Conservation (phyloP, 2,888 invertebrate genomes). For the Ariolimax columbianus region DNA sequence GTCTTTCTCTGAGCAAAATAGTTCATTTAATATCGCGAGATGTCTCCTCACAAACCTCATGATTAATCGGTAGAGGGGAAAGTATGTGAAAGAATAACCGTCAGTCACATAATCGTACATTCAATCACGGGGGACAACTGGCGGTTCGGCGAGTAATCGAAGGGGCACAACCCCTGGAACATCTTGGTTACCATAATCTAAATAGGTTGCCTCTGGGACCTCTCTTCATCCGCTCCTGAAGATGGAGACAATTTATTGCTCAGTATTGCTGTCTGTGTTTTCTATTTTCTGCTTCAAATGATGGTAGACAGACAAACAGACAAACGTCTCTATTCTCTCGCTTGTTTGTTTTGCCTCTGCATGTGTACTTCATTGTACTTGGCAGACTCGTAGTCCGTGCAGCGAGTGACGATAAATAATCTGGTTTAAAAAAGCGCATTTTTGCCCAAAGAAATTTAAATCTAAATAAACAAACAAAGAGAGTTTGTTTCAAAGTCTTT, state of each 20-base stretch:
- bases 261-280: background rate
- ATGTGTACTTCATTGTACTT: too few species aligned
- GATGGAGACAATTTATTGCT: conserved; percentile 3
- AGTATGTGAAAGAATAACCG: background rate
- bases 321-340: too few species aligned
- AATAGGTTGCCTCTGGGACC: conserved; percentile 15
- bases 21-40: background rate
- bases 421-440: too few species aligned
- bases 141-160: conserved; percentile 12
- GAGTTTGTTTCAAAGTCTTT: too few species aligned
- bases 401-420: too few species aligned
- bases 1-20: background rate
- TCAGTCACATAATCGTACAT: conserved; percentile 14
- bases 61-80: conserved; percentile 1
- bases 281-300: background rate
- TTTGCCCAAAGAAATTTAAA: too few species aligned
- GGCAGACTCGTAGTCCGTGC: too few species aligned
- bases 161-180: background rate
- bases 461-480: too few species aligned
- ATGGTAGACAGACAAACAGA: too few species aligned
- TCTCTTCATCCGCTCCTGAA: background rate
- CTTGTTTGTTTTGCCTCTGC: too few species aligned
- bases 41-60: background rate
- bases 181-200: conserved; percentile 28
- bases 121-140: conserved; percentile 26